Percentiles rank a stretch among this genome's conserved stretches.
These are phyloP conservation scores for Blastomussa wellsi DNA, from an alignment of 92 coral and sea anemone genomes.

Conservation along the genomic window DNA sequence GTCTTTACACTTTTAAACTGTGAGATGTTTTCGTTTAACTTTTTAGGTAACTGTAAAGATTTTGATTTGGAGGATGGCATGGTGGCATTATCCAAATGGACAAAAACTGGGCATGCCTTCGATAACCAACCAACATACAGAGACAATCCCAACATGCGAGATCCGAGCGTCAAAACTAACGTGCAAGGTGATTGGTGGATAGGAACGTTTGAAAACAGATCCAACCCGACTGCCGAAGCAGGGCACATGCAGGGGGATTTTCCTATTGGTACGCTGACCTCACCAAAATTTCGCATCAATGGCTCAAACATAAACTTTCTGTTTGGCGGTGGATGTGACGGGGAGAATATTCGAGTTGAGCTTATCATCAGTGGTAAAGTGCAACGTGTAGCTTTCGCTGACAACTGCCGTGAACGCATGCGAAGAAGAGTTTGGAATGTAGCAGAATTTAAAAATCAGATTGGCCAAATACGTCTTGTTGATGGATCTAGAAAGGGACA, in stretches of 20 bases:
- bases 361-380: constrained; percentile 56
- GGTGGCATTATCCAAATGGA: constrained; percentile 43
- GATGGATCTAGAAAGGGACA: constrained; percentile 67
- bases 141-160: constrained; percentile 51
- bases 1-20: not conserved
- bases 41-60: constrained; percentile 23
- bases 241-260: constrained; percentile 48
- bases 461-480: constrained; percentile 60
- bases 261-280: constrained; percentile 60
- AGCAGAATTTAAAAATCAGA: constrained; percentile 20
- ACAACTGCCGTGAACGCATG: constrained; percentile 62
- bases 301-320: constrained; percentile 64
- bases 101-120: constrained; percentile 63
- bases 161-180: constrained; percentile 28
- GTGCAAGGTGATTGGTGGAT: constrained; percentile 72
- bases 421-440: constrained; percentile 59
- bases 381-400: constrained; percentile 38
- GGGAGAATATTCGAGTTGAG: constrained; percentile 61
- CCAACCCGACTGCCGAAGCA: constrained; percentile 35
- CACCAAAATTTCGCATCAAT: constrained; percentile 58
- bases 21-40: not conserved
- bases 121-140: constrained; percentile 51
- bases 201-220: constrained; percentile 70
- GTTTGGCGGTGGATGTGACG: constrained; percentile 71
- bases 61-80: constrained; percentile 64